Evolutionary conservation across 2,797 vertebrate genomes (phyloP), one percentile per base, ranked within the genome.

Genomic region (Todus mexicanus): DNA sequence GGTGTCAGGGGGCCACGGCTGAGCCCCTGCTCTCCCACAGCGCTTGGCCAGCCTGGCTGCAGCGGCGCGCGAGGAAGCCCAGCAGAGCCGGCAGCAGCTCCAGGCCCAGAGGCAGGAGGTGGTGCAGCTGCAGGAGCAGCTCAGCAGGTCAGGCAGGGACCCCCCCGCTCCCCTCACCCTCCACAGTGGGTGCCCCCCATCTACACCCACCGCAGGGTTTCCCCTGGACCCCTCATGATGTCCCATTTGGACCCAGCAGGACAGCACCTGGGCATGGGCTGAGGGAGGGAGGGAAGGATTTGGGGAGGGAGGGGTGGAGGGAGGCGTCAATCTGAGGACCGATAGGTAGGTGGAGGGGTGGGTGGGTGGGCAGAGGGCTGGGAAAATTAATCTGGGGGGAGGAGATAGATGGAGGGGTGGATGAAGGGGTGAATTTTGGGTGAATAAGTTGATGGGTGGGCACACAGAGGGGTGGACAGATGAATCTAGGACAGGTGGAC

Each of bases 81-180:
- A 7, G 91, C 76, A 94, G 59, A 89, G 63, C 72, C 63, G 7
- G 80, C 82, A 96, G 86, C 89, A 89, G 53, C 87, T 96, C 47
- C 89, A 83, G 60, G 84, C 60, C 7, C 93, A 96, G 90, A 60
- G 0, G 51, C 89, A 95, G 61, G 94, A 92, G 72, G 21, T 84
- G 90, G 92, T 33, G 19, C 91, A 42, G 68, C 91, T 98, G 89
- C 78, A 97, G 90, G 97, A 98, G 33, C 91, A 97, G 92, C 95
- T 97, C 63, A 25, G 42, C 92, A 96, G 95, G 95, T 95, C 6
- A 20, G 83, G 17, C 63, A 56, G 11, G 25, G 27, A 59, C 11
- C 6, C 27, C 27, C 12, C 20, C 2, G 0, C 3, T 73, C 31
- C 37, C 59, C 51, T 10, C 16, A 11, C 10, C 15, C 8, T 19